Evolutionary conservation across 2,888 invertebrate genomes (phyloP).

Genomic region (Cerastis rubricosa): DNA sequence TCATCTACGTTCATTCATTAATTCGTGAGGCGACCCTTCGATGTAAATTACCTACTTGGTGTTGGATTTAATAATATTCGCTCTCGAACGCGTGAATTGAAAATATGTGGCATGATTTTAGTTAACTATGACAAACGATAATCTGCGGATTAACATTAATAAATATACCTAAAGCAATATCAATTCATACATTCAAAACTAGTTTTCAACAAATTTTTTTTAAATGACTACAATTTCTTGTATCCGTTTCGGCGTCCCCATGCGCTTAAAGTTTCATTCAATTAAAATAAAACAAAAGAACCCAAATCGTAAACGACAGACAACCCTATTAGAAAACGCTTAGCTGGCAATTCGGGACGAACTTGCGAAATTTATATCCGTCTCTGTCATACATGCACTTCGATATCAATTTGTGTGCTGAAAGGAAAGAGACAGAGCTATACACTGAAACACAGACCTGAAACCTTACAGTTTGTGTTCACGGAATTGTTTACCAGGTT

Average conservation of each 20-base stretch:
- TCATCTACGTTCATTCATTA: slow-evolving; percentile 57
- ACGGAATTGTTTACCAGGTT: slow-evolving; percentile 45
- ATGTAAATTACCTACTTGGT: slow-evolving; percentile 34
- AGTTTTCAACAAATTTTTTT: too few species aligned
- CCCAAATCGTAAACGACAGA: slow-evolving; percentile 59
- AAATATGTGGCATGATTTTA: slow-evolving; percentile 16
- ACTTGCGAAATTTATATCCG: slow-evolving; percentile 78
- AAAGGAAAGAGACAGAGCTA: slow-evolving; percentile 73
- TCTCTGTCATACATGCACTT: slow-evolving; percentile 78
- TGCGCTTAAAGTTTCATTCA: neutral
- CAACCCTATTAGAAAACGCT: slow-evolving; percentile 79
- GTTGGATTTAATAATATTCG: slow-evolving; percentile 24
- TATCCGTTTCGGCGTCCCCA: too few species aligned
- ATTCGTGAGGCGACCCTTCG: slow-evolving; percentile 36
- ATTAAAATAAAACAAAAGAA: slow-evolving; percentile 29
- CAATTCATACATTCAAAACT: neutral
- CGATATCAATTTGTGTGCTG: slow-evolving; percentile 77
- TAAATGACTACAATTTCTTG: too few species aligned
- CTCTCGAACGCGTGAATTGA: slow-evolving; percentile 21
- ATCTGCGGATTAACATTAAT: slow-evolving; percentile 20
- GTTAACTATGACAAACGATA: slow-evolving; percentile 14
- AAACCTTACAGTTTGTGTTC: slow-evolving; percentile 54
- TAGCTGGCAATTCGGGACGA: slow-evolving; percentile 70
- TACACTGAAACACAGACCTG: slow-evolving; percentile 68
- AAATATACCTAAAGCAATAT: neutral